phyloP scores from a whole-genome alignment of 2,888 invertebrate species.

The Drosophila acutilabella region DNA sequence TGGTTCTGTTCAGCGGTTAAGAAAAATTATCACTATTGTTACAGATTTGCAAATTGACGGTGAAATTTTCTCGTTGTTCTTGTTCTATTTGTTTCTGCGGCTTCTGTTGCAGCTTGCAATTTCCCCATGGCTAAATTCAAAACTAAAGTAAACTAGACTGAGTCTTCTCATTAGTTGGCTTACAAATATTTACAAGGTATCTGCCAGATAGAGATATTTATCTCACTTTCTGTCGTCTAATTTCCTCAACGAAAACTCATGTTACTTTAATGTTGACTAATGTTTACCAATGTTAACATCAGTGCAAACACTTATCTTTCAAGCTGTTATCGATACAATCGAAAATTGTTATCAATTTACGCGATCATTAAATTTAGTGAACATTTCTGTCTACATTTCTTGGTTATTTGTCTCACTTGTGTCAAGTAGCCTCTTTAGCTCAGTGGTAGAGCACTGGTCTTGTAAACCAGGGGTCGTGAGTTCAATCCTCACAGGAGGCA shows the following conservation, averaged over 20 bases:
- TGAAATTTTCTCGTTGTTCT: slow-evolving; percentile 40
- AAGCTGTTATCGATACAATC: neutral
- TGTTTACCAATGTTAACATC: slow-evolving; percentile 1
- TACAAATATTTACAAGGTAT: neutral
- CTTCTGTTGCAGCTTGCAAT: neutral
- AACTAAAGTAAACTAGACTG: neutral
- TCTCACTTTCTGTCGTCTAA: neutral
- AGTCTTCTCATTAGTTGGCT: too few relatives aligned
- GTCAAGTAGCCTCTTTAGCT: slow-evolving; percentile 90
- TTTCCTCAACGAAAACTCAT: slow-evolving; percentile 9
- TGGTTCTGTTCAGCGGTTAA: slow-evolving; percentile 42
- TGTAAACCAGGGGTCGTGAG: slow-evolving; percentile 96
- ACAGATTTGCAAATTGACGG: slow-evolving; percentile 65
- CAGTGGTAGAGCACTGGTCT: slow-evolving; percentile 96
- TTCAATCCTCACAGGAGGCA: slow-evolving; percentile 95
- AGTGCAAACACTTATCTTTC: neutral
- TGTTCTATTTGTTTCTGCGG: slow-evolving; percentile 9
- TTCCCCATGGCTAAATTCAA: slow-evolving; percentile 4
- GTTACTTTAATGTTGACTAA: neutral
- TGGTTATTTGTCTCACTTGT: rapidly evolving
- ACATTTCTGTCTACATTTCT: slow-evolving; percentile 84
- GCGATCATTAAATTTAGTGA: neutral
- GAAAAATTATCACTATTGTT: slow-evolving; percentile 77
- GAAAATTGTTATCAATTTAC: neutral
- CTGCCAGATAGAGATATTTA: neutral